Evolutionary conservation across 2,888 invertebrate genomes (phyloP), one percentile per base, ranked within the genome.

Genomic region (Smittia aterrima): DNA sequence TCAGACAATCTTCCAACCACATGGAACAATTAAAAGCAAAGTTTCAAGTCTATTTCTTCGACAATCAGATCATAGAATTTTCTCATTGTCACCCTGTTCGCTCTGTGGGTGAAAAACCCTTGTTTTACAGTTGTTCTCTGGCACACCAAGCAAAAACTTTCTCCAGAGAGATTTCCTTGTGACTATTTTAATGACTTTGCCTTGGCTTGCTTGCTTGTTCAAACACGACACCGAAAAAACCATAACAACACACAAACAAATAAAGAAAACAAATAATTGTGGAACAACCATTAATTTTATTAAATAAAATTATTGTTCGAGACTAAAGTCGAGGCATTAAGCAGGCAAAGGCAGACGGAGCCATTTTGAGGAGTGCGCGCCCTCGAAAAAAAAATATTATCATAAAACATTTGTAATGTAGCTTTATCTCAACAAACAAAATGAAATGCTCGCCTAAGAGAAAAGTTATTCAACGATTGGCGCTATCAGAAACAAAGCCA

Each of bases 381-480:
- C 53, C 54, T 27, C 70, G 18, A 71, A 20, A 41, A 41, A 27
- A 71, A 25, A 71, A 71, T 24, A 54, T 71, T 27, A 32, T 71
- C 71, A 38, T 71, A 71, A 71, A 71, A 71, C 71, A 71, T 71
- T 71, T 71, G 71, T 71, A 71, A 71, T 71, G 32, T 71, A 54
- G 32, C 27, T 24, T 71, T 54, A 54, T 58, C 27, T 71, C n/a
- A 54, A 9, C 18, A 22, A 54, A 71, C 32, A 53, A 70, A 71
- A 71, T 27, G 22, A 71, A 22, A 41, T n/a, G n/a, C n/a, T n/a
- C n/a, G 47, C 54, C 25, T 71, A 54, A 54, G 25, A 71, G 47
- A 27, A 75, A 70, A 47, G 38, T 71, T 71, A 24, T 68, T 67
- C 74, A 40, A 18, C 47, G 41, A 68, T 68, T 71, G 53, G 54